Base-by-base conservation (phyloP, 1,140 invertebrate genomes). In the Hycleus cichorii region DNA sequence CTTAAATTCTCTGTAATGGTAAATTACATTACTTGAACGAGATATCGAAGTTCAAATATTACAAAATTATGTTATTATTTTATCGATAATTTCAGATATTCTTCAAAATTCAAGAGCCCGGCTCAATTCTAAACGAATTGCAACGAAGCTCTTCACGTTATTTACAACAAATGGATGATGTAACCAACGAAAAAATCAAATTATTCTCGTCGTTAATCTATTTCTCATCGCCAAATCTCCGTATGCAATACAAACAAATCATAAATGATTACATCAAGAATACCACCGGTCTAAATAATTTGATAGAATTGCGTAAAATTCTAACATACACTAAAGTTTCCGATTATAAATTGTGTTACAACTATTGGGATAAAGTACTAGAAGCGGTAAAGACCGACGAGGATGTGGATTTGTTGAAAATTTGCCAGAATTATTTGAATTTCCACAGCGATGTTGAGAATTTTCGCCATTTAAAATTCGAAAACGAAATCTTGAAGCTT, bases 351-450 rank as follows among this genome's bases (percentile, higher is more conserved):
- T 25, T 75, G 10, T 78, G 76, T 54, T 64, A 77, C 47, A 39
- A 46, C 3, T 78, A 75, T 58, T 80, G 78, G 78, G 63, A 68
- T 7, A 67, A 68, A 56, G 47, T 72, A 0, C 49, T 69, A 3
- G 47, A 62, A 3, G 57, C 69, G 46, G 43, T 78, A 26, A 53
- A 72, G 3, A 57, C 51, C 4, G 47, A 53, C 6, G 60, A 69
- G 27, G 53, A 58, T n/a, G 53, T 70, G n/a, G 52, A 74, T 49
- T 57, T 69, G 11, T 67, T 79, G 18, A 57, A 73, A 59, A 57
- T 70, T 27, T 75, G 72, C 49, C 72, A 77, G 52, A 75, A 73
- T 24, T 82, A 82, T 58, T 75, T 80, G 68, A 73, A 76, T 67
- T 81, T 81, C 55, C 77, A 76, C 57, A 75, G 72, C 7, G 77